Evolutionary conservation across 2,113 vertebrate genomes (phyloP).

Genomic region (Oxyruncus cristatus): DNA sequence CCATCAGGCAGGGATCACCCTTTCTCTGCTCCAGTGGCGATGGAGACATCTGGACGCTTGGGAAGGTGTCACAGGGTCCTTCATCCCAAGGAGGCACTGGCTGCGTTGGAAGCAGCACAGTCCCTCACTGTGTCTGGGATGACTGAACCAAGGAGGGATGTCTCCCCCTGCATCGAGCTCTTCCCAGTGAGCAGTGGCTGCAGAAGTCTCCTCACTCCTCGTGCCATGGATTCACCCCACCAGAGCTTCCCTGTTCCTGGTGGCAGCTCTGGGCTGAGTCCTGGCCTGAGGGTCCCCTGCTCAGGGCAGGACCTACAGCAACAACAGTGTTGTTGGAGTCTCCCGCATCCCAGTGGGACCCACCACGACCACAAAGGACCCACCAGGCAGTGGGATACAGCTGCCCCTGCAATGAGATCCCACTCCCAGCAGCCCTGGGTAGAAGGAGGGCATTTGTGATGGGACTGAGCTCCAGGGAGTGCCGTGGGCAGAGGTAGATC

Average conservation of each 20-base stretch:
- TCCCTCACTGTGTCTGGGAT: fast-evolving
- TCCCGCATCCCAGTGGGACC: not conserved
- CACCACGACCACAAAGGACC: not conserved
- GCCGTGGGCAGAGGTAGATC: not conserved
- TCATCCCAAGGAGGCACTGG: not conserved
- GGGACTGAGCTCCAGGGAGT: not conserved
- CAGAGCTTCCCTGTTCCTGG: not conserved
- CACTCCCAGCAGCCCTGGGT: not conserved
- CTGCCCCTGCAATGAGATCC: not conserved
- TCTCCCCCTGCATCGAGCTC: not conserved
- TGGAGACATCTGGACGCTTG: not conserved
- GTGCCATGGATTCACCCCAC: not conserved
- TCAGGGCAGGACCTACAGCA: not conserved
- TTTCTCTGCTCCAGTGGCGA: not conserved
- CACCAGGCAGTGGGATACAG: not conserved
- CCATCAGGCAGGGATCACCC: not conserved
- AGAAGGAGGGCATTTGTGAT: not conserved
- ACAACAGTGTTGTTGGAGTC: not conserved
- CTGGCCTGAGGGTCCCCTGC: fast-evolving
- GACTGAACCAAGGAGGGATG: not conserved
- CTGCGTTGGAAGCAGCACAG: not conserved
- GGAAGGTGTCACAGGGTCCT: not conserved
- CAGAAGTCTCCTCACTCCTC: not conserved
- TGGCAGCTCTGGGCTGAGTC: not conserved
- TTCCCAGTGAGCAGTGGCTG: not conserved